Evolutionary conservation across 2,113 vertebrate species (phyloP), one percentile per base, ranked within the genome.

Genomic region (Epinephelus moara): DNA sequence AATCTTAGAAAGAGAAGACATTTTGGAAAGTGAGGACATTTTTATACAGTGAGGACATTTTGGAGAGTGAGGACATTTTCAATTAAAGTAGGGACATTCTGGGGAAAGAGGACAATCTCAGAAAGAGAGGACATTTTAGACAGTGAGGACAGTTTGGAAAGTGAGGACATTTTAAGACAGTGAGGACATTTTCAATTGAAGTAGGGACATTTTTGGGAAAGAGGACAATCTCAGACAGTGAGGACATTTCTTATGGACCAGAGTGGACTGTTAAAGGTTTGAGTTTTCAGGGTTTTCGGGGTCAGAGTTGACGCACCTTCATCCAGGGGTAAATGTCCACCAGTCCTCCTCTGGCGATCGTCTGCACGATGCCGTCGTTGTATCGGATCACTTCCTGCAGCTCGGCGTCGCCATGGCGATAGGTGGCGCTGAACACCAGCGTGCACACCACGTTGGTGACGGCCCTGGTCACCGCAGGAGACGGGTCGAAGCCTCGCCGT

Each of bases 281-380:
- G 33, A 0, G 33, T 37, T 9, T 10, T 42, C 10, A 42, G 40
- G 2, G 40, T 40, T 40, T 40, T 42, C 40, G 2, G 42, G 42
- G 42, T 45, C 42, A 45, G 11, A 45, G 42, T 45, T 17, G 52
- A 8, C 1, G 3, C 66, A 96, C 95, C 93, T 93, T 91, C 74
- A 96, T 75, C 94, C 95, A 96, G 76, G 95, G 94, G 80, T 91
- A 96, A 42, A 96, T 89, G 91, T 96, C 96, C 70, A 96, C 91
- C 61, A 96, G 93, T 18, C 82, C 93, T 33, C 95, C 95, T 1
- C 81, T 75, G 57, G 93, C 82, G 8, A 96, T 95, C 6, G 94
- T 96, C 88, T 95, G 79, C 30, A 96, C 94, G 15, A 96, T 96
- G 88, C 96, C 95, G 1, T 95, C 80, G 7, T 95, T 96, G 85